Evolutionary conservation across 2,113 vertebrate genomes (phyloP), one percentile per base, ranked within the genome.

Genomic region (Petroica traversi): DNA sequence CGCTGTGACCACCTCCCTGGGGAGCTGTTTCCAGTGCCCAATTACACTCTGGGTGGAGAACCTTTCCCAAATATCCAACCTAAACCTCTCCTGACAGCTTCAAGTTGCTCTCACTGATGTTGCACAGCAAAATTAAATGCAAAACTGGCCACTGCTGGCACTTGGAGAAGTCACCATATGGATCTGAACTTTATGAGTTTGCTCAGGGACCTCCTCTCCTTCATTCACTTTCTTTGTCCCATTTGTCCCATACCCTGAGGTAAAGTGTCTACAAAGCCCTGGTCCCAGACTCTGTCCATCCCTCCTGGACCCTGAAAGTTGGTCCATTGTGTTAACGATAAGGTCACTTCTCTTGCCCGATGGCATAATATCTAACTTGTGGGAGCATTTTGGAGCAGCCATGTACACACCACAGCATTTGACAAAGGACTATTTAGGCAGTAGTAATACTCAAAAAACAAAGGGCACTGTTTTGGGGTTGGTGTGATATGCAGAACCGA

Each of bases 231-330:
- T 34, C 19, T 69, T 74, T 59, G 52, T 54, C 36, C 41, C 9
- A 38, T 28, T 43, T 85, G 55, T 58, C n/a, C 45, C 31, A 33
- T 11, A 61, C 6, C 6, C 31, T 6, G 25, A 75, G 28, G 9
- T 34, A 67, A 83, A 49, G 29, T 0, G 0, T 25, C 52, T 54
- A 14, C 41, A 55, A 24, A 85, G 52, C 14, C n/a, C 31, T 48
- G 48, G 22, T 12, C 31, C 22, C 4, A 38, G 51, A 45, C 23
- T 40, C 4, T 0, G 1, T 61, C 40, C 23, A 1, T 57, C 11
- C 15, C 11, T 67, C 5, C 43, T 1, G 2, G 16, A 59, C n/a
- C 14, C 28, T 48, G 52, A 9, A 67, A 41, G 16, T 25, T 25
- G 12, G 14, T 75, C 16, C 4, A 20, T n/a, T 71, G 6, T 25